These are phyloP conservation scores for Acromyrmex echinatior DNA, from an alignment of 1,140 invertebrate species.

Conservation along the genomic window DNA sequence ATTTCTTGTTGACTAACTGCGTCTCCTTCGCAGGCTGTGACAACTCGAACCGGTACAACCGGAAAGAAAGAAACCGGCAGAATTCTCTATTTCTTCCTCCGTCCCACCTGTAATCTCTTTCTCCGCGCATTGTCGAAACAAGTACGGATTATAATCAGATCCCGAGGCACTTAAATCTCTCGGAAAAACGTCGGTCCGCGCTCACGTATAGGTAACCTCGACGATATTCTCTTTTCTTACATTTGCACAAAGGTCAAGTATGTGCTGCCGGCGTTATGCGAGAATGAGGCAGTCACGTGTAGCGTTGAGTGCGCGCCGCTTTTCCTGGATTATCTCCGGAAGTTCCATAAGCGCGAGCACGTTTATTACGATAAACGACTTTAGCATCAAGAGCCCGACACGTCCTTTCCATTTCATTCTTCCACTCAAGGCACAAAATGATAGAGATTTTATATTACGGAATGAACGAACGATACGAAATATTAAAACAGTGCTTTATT, in stretches of 20 bases:
- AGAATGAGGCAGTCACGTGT: conserved; percentile 9
- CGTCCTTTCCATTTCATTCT: not conserved
- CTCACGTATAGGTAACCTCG: not conserved
- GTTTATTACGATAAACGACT: conserved; percentile 24
- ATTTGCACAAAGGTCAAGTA: conserved; percentile 2
- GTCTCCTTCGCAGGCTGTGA: conserved; percentile 52
- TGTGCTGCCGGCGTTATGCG: not conserved
- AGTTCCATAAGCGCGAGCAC: conserved; percentile 28
- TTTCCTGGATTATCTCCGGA: conserved; percentile 26
- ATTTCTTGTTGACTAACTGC: conserved; percentile 64
- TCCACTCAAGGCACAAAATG: not conserved
- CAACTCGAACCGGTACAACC: conserved; percentile 72
- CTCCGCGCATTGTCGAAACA: conserved; percentile 64
- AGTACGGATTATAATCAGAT: conserved; percentile 34
- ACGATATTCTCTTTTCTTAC: not conserved
- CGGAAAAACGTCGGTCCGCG: not conserved
- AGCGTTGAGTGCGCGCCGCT: not conserved
- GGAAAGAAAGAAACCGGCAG: conserved; percentile 68
- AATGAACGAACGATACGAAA: not conserved
- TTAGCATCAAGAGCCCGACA: not conserved
- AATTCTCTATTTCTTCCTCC: conserved; percentile 60
- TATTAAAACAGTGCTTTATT: not conserved
- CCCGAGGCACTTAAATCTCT: conserved; percentile 14
- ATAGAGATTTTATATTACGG: not conserved
- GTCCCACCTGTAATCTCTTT: not conserved